phyloP scores from a whole-genome alignment of 2,113 vertebrate species.

The Centropus unirufus region DNA sequence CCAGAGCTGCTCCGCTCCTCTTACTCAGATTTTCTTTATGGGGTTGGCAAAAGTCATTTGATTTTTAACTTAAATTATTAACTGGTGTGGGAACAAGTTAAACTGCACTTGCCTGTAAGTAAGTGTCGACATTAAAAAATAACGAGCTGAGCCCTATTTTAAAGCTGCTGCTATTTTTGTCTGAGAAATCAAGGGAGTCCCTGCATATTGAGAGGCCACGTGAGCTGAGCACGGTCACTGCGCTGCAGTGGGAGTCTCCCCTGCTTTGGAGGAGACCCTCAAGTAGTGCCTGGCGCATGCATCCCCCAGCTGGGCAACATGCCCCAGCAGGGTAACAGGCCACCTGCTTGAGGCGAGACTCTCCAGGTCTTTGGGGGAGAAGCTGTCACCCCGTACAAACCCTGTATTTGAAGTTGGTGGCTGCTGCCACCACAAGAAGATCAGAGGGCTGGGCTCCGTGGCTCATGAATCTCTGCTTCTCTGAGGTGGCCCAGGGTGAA shows the following conservation, averaged over 20 bases:
- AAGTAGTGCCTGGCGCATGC: neutral
- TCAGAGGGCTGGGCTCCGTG: neutral
- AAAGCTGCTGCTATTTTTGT: conserved; percentile 15
- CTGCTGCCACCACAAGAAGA: neutral
- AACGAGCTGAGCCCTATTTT: conserved; percentile 4
- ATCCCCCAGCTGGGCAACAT: neutral
- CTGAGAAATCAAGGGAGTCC: neutral
- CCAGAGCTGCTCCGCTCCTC: neutral
- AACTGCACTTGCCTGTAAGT: conserved; percentile 22
- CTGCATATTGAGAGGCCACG: neutral
- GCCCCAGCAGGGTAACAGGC: neutral
- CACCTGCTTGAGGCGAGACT: neutral
- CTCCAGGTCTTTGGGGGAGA: fast-evolving
- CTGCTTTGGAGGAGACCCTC: neutral
- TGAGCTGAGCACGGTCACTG: neutral
- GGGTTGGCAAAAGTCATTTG: neutral
- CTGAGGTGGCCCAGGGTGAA: neutral
- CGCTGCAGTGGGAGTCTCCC: neutral
- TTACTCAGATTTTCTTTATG: neutral
- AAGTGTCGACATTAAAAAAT: conserved; percentile 38
- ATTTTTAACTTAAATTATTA: conserved; percentile 47
- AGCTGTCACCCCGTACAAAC: neutral
- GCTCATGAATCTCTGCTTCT: neutral
- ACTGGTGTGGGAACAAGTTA: conserved; percentile 3
- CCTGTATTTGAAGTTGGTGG: neutral